A percentile compares a stretch with the other conserved stretches of the same genome.
Conservation (phyloP, 2,797 vertebrate genomes). For the Ctenochaetus hawaiiensis region DNA sequence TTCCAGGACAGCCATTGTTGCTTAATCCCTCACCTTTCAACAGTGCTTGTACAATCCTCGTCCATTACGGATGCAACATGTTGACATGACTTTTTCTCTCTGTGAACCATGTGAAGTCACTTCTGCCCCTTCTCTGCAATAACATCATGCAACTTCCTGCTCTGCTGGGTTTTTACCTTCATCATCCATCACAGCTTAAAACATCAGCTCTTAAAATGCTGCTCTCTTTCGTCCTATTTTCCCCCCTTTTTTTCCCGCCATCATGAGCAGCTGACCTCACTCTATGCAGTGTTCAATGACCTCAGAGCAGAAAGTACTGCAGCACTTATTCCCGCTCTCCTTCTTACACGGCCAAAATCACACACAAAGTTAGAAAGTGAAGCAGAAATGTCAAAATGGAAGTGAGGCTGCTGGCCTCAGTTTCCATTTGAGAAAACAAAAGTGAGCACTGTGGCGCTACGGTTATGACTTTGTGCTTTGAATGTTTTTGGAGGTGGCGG, state of each 20-base stretch:
- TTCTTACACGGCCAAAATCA: constrained; percentile 20
- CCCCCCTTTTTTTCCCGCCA: constrained; percentile 34
- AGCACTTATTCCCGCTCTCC: constrained; percentile 38
- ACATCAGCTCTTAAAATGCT: constrained; percentile 52
- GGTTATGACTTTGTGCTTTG: constrained; percentile 34
- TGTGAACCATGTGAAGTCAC: constrained; percentile 22
- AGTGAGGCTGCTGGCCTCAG: constrained; percentile 1
- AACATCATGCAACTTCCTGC: constrained; percentile 30
- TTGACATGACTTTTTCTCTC: constrained; percentile 14
- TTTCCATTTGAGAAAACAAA: background rate
- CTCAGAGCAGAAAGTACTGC: constrained; percentile 59
- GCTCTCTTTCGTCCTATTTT: constrained; percentile 14
- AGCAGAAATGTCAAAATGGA: constrained; percentile 47
- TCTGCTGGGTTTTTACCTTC: constrained; percentile 9
- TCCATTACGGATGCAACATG: background rate
- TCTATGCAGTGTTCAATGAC: constrained; percentile 54
- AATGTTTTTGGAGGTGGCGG: constrained; percentile 21
- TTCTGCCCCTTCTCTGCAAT: constrained; percentile 16
- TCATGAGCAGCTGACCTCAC: constrained; percentile 61
- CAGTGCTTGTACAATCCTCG: background rate
- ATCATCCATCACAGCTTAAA: constrained; percentile 36
- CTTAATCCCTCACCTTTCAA: constrained; percentile 31
- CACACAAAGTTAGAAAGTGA: constrained; percentile 35
- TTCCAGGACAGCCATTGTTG: background rate
- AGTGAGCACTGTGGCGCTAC: background rate